Conservation (phyloP, 2,888 invertebrate species). For the Gastrophysa polygoni region DNA sequence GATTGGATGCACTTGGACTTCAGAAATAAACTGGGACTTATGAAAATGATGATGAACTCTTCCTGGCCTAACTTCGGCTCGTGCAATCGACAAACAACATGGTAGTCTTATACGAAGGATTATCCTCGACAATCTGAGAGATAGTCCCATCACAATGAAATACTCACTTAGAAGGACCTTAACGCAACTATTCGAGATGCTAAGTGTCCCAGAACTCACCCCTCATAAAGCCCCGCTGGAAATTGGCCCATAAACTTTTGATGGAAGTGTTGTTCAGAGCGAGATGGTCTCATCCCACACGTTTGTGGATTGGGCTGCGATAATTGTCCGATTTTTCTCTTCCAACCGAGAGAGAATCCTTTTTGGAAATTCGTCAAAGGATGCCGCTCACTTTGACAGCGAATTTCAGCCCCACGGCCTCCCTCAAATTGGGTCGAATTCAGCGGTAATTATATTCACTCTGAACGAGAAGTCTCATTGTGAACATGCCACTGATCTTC, state of each 20-base stretch:
- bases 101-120: neutral
- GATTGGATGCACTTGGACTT: no score
- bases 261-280: constrained; percentile 2
- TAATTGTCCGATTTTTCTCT: neutral
- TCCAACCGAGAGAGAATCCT: neutral
- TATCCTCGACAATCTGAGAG: constrained; percentile 10
- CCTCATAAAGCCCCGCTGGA: constrained; percentile 28
- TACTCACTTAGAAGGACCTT: constrained; percentile 19
- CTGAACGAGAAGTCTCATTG: no score
- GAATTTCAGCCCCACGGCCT: no score
- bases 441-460: no score
- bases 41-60: no score
- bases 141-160: constrained; percentile 22
- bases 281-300: neutral
- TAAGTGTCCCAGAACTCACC: constrained; percentile 24
- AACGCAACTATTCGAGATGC: constrained; percentile 15
- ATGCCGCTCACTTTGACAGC: no score
- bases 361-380: no score
- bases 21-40: no score
- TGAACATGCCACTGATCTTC: no score
- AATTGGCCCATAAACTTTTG: constrained; percentile 27
- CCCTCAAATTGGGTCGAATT: no score
- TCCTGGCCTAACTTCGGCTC: neutral
- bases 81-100: neutral
- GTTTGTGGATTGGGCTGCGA: neutral